Evolutionary conservation across 2,888 invertebrate genomes (phyloP).

Genomic region (Gymnocheta viridis): DNA sequence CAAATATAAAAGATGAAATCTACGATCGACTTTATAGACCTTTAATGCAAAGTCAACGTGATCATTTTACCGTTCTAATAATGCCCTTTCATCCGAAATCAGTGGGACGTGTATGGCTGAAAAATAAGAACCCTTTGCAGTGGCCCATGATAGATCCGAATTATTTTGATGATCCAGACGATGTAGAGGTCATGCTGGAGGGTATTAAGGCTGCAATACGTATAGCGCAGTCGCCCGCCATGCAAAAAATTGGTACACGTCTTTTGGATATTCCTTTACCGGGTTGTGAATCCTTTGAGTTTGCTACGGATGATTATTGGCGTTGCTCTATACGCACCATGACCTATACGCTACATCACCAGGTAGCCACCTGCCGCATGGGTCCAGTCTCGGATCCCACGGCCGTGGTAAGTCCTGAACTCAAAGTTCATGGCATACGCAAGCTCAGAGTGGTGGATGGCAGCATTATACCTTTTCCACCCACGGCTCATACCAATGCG

Average conservation of each 20-base stretch:
- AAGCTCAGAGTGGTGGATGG: conserved; percentile 86
- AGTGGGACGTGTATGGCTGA: conserved; percentile 86
- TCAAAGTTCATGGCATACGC: conserved; percentile 84
- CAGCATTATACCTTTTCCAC: conserved; percentile 85
- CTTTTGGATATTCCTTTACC: conserved; percentile 83
- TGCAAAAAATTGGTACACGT: conserved; percentile 84
- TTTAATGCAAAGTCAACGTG: conserved; percentile 82
- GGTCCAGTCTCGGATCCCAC: conserved; percentile 84
- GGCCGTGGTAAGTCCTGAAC: conserved; percentile 85
- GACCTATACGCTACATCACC: conserved; percentile 85
- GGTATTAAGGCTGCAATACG: conserved; percentile 85
- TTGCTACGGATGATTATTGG: conserved; percentile 86
- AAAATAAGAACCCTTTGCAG: conserved; percentile 88
- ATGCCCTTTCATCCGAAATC: conserved; percentile 89
- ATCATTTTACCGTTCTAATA: conserved; percentile 85
- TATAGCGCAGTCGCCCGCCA: conserved; percentile 83
- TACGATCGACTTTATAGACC: conserved; percentile 82
- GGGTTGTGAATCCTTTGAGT: conserved; percentile 82
- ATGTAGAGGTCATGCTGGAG: conserved; percentile 85
- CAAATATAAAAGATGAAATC: conserved; percentile 83
- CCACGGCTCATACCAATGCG: conserved; percentile 86
- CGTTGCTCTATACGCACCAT: conserved; percentile 85
- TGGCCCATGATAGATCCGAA: conserved; percentile 91
- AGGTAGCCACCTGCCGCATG: conserved; percentile 87
- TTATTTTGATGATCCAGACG: conserved; percentile 87